Percentiles rank a stretch among this genome's conserved stretches.
These are phyloP conservation scores for Mallateleia sp. DNA, from an alignment of 2,888 invertebrate genomes.

Conservation along the genomic window DNA sequence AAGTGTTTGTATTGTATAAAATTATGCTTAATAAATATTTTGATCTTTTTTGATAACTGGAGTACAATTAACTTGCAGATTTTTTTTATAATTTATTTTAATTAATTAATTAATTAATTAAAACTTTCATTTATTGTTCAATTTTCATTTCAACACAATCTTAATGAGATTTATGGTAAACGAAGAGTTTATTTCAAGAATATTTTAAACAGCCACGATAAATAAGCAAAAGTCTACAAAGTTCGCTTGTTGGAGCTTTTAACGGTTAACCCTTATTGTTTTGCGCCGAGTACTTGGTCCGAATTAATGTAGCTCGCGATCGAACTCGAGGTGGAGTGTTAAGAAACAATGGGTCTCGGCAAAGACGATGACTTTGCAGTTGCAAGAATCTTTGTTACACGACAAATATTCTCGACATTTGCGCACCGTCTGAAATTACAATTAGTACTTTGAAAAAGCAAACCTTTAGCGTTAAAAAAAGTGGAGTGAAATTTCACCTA, in stretches of 20 bases:
- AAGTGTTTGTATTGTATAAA: too few relatives aligned
- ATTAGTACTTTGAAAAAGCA: constrained; percentile 33
- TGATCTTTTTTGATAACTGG: too few relatives aligned
- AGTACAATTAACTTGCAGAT: too few relatives aligned
- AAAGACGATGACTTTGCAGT: constrained; percentile 75
- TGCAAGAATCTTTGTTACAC: constrained; percentile 60
- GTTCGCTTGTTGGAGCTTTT: constrained; percentile 71
- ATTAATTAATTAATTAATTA: too few relatives aligned
- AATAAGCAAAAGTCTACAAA: constrained; percentile 72
- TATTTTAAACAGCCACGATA: constrained; percentile 64
- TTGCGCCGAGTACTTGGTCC: constrained; percentile 67
- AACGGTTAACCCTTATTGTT: constrained; percentile 75
- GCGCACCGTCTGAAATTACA: constrained; percentile 56
- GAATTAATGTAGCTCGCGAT: constrained; percentile 69
- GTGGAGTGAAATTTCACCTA: not conserved
- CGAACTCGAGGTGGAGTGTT: constrained; percentile 69
- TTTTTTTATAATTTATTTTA: too few relatives aligned
- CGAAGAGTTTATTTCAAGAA: constrained; percentile 59
- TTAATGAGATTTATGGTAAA: constrained; percentile 2
- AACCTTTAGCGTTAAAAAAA: constrained; percentile 31
- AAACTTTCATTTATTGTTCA: too few relatives aligned
- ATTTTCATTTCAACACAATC: not conserved
- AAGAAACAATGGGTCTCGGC: constrained; percentile 64
- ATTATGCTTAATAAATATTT: too few relatives aligned
- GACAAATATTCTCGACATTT: constrained; percentile 62